Evolutionary conservation across 2,888 invertebrate genomes (phyloP).

Genomic region (Eudemis profundana): DNA sequence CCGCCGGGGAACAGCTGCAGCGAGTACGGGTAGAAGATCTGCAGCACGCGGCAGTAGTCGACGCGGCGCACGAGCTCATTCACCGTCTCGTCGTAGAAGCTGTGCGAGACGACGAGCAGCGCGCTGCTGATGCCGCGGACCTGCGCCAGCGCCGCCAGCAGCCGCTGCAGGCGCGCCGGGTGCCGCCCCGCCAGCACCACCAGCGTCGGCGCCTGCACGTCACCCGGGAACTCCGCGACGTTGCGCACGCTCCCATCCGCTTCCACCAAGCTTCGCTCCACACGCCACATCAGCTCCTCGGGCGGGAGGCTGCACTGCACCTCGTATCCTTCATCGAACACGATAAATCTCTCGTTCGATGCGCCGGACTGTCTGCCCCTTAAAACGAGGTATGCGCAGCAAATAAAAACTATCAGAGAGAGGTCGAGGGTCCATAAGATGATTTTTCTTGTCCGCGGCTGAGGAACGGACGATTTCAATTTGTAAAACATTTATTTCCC

Average conservation of each 20-base stretch:
- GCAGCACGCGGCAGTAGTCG: slow-evolving; percentile 63
- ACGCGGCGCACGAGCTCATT: slow-evolving; percentile 56
- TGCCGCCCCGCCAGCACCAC: slow-evolving; percentile 57
- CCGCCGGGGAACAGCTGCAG: slow-evolving; percentile 57
- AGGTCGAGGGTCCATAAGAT: not conserved
- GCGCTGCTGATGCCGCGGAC: slow-evolving; percentile 54
- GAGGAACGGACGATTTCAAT: slow-evolving; percentile 4
- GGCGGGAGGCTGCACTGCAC: slow-evolving; percentile 13
- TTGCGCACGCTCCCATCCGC: slow-evolving; percentile 51
- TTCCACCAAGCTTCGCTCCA: slow-evolving; percentile 50
- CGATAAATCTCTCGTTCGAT: not conserved
- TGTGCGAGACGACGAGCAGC: slow-evolving; percentile 65
- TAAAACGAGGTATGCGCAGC: slow-evolving; percentile 1
- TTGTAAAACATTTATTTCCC: slow-evolving; percentile 1
- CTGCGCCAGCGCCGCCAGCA: slow-evolving; percentile 57
- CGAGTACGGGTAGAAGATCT: slow-evolving; percentile 65
- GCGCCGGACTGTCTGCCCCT: not conserved
- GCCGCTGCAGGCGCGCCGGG: slow-evolving; percentile 54
- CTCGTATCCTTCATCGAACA: slow-evolving; percentile 15
- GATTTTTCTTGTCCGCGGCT: not conserved
- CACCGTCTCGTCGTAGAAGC: slow-evolving; percentile 56
- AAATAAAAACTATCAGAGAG: slow-evolving; percentile 3
- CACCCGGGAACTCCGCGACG: slow-evolving; percentile 47
- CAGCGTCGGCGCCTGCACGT: slow-evolving; percentile 50
- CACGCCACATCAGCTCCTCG: slow-evolving; percentile 27